Conservation (phyloP, 2,797 vertebrate species). For the Sebastes iracundus region DNA sequence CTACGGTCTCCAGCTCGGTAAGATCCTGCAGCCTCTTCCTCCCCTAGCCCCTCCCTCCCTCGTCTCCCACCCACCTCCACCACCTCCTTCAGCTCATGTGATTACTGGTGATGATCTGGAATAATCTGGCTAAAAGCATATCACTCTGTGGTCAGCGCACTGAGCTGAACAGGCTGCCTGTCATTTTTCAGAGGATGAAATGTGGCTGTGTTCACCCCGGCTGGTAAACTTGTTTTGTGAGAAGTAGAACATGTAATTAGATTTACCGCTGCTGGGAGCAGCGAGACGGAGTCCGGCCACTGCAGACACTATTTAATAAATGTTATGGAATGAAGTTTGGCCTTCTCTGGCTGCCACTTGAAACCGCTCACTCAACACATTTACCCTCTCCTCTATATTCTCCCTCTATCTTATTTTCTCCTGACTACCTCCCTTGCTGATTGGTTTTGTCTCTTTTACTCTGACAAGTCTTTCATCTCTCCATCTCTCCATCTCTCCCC, state of each 20-base stretch:
- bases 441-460: slow-evolving; percentile 51
- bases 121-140: slow-evolving; percentile 66
- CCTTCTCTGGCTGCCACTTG: slow-evolving; percentile 58
- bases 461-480: slow-evolving; percentile 40
- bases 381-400: slow-evolving; percentile 36
- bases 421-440: slow-evolving; percentile 40
- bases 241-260: slow-evolving; percentile 79
- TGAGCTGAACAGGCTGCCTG: slow-evolving; percentile 53
- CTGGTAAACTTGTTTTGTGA: slow-evolving; percentile 77
- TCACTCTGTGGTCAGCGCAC: slow-evolving; percentile 33
- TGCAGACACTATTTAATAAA: slow-evolving; percentile 77
- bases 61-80: neutral
- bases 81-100: slow-evolving; percentile 53
- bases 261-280: slow-evolving; percentile 73
- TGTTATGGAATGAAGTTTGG: slow-evolving; percentile 73
- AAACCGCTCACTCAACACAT: slow-evolving; percentile 68
- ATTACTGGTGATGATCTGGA: slow-evolving; percentile 66
- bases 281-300: slow-evolving; percentile 60
- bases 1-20: slow-evolving; percentile 94
- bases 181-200: slow-evolving; percentile 68
- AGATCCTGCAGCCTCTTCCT: slow-evolving; percentile 41
- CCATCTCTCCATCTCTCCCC: slow-evolving; percentile 21
- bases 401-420: slow-evolving; percentile 42
- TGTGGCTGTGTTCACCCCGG: slow-evolving; percentile 61
- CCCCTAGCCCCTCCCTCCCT: neutral